Base-by-base conservation (phyloP, 2,797 vertebrate species). In the Characodon lateralis region DNA sequence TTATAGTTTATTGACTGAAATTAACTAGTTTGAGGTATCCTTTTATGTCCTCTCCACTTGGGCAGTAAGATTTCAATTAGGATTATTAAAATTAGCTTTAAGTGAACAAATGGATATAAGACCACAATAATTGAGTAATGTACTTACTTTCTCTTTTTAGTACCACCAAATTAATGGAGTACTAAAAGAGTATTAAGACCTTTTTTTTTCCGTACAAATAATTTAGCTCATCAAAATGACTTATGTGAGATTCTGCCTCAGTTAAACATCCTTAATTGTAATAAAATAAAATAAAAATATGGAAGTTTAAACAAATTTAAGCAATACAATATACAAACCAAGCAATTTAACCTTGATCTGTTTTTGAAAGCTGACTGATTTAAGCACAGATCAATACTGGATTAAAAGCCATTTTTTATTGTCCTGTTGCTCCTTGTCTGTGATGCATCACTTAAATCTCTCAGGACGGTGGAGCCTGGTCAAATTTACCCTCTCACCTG, bases 401-500 rank as follows among this genome's bases (percentile, higher is more conserved):
- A 94, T 94, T 94, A 92, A 93, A 93, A 90, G 86, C 78, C 79
- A 73, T 92, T 92, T 68, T 89, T 91, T 89, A 87, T 89, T 90
- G 86, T 91, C 89, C 86, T 89, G 87, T 91, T 90, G 84, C 91
- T 86, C 79, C 50, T 76, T 56, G 74, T 85, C 70, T 89, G 83
- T 94, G 91, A 93, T 94, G 88, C 92, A 93, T 93, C 83, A 80
- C 88, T 90, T 81, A 81, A 68, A 87, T 85, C 92, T 91, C 91
- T 68, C 85, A 88, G 91, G 91, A 92, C 86, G 88, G 86, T 89
- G 90, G 89, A 91, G 91, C 90, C 88, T 91, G 92, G 89, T 94
- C 91, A 94, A 90, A 94, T 92, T 93, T 94, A 92, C 92, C 92
- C 90, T 94, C 92, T 91, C 75, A 93, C 89, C 89, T 94, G 93